Evolutionary conservation across 2,113 vertebrate genomes (phyloP).

Genomic region (Psittacus erithacus): DNA sequence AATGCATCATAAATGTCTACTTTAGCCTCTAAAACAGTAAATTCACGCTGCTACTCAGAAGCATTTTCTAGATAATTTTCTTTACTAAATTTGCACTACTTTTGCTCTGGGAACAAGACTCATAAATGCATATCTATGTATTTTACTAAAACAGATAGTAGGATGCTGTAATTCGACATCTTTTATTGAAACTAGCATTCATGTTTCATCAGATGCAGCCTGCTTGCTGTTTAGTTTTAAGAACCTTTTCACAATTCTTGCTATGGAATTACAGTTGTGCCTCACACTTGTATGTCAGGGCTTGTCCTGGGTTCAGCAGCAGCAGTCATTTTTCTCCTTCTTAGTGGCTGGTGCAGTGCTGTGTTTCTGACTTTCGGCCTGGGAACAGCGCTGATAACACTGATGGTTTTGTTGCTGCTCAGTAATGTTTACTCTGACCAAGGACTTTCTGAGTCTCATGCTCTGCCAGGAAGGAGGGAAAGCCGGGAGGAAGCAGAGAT

Average conservation of each 20-base stretch:
- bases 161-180: not conserved
- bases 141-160: not conserved
- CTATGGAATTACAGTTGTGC: not conserved
- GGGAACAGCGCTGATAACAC: too few relatives aligned
- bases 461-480: too few relatives aligned
- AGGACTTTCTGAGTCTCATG: too few relatives aligned
- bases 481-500: too few relatives aligned
- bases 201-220: not conserved
- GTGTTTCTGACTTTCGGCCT: too few relatives aligned
- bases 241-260: not conserved
- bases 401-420: too few relatives aligned
- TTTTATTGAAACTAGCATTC: not conserved
- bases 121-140: not conserved
- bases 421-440: too few relatives aligned
- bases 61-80: not conserved
- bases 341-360: too few relatives aligned
- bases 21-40: not conserved
- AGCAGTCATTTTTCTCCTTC: too few relatives aligned
- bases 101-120: not conserved
- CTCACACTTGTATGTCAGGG: not conserved
- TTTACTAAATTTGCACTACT: not conserved
- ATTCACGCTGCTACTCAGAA: not conserved
- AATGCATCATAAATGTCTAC: not conserved
- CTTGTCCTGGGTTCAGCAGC: too few relatives aligned
- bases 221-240: not conserved